Conservation (phyloP, 2,113 vertebrate genomes). For the Anser cygnoides region DNA sequence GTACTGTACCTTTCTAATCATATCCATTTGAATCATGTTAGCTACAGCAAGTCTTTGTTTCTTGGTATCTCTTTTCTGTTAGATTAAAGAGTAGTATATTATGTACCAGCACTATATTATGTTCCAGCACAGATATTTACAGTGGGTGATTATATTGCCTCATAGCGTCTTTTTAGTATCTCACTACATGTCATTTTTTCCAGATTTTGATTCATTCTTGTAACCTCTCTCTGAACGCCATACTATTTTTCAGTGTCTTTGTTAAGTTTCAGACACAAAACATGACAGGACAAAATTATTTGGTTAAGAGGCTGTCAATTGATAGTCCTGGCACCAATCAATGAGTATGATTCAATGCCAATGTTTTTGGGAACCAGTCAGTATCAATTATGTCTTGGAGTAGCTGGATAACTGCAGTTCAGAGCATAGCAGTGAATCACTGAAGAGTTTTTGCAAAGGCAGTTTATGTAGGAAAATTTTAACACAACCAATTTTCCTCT, state of each 20-base stretch:
- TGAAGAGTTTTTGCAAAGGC: background rate
- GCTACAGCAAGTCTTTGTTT: background rate
- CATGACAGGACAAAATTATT: background rate
- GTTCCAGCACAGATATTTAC: background rate
- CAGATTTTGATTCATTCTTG: background rate
- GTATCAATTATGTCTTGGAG: background rate
- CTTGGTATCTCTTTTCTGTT: background rate
- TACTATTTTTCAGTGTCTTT: background rate
- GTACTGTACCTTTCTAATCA: background rate
- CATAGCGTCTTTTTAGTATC: background rate
- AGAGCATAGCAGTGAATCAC: background rate
- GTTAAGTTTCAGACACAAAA: background rate
- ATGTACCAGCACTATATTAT: background rate
- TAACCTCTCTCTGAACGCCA: background rate
- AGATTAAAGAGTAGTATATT: background rate
- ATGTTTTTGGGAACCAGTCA: background rate
- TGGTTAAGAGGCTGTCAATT: background rate
- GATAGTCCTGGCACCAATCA: background rate
- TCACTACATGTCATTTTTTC: background rate
- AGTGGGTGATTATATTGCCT: background rate
- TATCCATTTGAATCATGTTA: background rate
- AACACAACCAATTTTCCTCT: background rate
- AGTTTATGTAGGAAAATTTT: background rate
- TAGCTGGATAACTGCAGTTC: background rate
- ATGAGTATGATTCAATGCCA: background rate